phyloP scores from a whole-genome alignment of 2,888 invertebrate genomes.

The Strigamia crassipes region DNA sequence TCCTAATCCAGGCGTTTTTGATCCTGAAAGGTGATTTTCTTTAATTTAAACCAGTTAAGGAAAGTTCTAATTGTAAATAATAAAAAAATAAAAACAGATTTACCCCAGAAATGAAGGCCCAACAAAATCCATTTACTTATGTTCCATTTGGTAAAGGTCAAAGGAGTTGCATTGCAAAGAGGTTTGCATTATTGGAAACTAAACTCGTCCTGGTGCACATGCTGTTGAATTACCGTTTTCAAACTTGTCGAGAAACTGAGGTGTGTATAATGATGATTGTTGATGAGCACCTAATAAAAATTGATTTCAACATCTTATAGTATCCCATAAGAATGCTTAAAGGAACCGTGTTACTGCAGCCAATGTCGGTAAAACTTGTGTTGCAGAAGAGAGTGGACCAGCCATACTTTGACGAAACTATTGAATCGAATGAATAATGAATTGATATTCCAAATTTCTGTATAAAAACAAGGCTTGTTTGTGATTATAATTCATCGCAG shows the following conservation, averaged over 20 bases:
- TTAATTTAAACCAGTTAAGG: too few species aligned
- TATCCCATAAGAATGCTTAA: too few species aligned
- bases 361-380: neutral
- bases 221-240: neutral
- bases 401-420: neutral
- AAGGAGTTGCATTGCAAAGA: slow-evolving; percentile 53
- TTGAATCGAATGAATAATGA: too few species aligned
- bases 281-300: neutral
- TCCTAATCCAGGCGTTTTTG: slow-evolving; percentile 48
- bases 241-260: neutral
- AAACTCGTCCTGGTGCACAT: slow-evolving; percentile 50
- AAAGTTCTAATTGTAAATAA: neutral
- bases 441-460: too few species aligned
- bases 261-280: too few species aligned
- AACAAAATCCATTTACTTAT: slow-evolving; percentile 52
- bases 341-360: too few species aligned
- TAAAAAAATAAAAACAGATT: slow-evolving; percentile 50
- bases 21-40: slow-evolving; percentile 48
- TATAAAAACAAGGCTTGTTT: too few species aligned
- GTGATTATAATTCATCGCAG: too few species aligned
- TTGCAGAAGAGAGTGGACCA: neutral
- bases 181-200: slow-evolving; percentile 53
- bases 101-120: slow-evolving; percentile 50
- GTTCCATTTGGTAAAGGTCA: slow-evolving; percentile 53
- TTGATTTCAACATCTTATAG: too few species aligned